Percentiles rank a stretch among this genome's conserved stretches.
These are phyloP conservation scores for Agriopis leucophaearia DNA, from an alignment of 2,888 invertebrate genomes.

Conservation along the genomic window DNA sequence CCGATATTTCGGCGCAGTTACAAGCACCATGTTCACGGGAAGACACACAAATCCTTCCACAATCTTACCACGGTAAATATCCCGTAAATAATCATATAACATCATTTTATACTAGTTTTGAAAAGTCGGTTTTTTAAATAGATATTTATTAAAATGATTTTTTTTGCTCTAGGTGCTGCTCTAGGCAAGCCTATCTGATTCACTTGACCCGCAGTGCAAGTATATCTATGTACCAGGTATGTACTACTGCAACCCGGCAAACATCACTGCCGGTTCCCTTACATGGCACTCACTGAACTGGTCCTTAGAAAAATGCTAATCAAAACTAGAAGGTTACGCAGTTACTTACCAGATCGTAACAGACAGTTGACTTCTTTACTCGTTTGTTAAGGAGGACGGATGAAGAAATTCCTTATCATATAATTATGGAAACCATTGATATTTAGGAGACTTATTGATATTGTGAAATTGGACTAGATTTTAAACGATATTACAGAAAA, in stretches of 20 bases:
- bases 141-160: too few relatives aligned
- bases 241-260: neutral
- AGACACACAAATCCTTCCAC: too few relatives aligned
- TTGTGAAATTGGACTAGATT: neutral
- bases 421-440: neutral
- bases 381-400: neutral
- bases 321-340: constrained; percentile 39
- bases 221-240: neutral
- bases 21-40: too few relatives aligned
- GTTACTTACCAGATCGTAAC: constrained; percentile 41
- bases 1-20: too few relatives aligned
- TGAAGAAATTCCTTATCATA: neutral
- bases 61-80: too few relatives aligned
- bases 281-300: constrained; percentile 5
- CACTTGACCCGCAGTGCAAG: neutral
- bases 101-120: too few relatives aligned
- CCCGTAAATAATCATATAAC: too few relatives aligned
- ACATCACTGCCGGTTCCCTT: neutral
- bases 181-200: neutral
- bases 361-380: constrained; percentile 24
- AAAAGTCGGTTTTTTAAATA: too few relatives aligned
- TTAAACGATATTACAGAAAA: too few relatives aligned
- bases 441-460: neutral
- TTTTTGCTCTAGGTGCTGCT: too few relatives aligned
- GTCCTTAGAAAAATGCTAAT: constrained; percentile 40